Base-by-base conservation (phyloP, 2,797 vertebrate species). In the Melopsittacus undulatus region DNA sequence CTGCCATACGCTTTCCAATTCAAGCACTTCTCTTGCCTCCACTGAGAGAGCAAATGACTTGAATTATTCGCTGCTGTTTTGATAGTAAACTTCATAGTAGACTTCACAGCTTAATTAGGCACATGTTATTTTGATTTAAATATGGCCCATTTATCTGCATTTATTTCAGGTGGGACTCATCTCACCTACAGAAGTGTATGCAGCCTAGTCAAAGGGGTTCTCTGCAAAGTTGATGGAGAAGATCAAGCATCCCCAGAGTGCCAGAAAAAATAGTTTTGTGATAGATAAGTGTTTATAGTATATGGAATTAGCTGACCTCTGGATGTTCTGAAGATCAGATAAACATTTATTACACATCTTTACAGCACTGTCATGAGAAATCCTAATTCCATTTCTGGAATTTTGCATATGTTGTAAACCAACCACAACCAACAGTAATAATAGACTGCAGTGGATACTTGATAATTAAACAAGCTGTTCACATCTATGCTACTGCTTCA, bases 91-190 rank as follows among this genome's bases (percentile, higher is more conserved):
- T 69, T 43, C 13, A 51, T 12, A 57, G 51, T 29, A 84, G 63
- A 38, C 26, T 77, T 87, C 84, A 56, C 14, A 85, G 64, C 51
- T 79, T 93, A 94, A 94, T 80, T 87, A 91, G 22, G 43, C 27
- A 63, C 11, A 8, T 69, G 61, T 52, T 85, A 38, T 87, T 94
- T 94, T 85, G 30, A 89, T 83, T 94, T 92, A 66, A 79, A 90
- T 62, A 79, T 8, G 45, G 21, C 15, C 45, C 32, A 66, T 92
- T 96, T 90, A 69, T 93, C 74, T 92, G 46, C 11, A 23, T 84
- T 87, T 87, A 52, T 81, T 93, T 92, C 63, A 87, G 21, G 42
- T 57, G 42, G 54, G 74, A 92, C 59, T 76, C 49, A 30, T 87
- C 57, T 94, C 59, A 76, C 43, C 24, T 63, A 72, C 43, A 49